Conservation (phyloP, 2,888 invertebrate species). For the Ditula angustiorana region DNA sequence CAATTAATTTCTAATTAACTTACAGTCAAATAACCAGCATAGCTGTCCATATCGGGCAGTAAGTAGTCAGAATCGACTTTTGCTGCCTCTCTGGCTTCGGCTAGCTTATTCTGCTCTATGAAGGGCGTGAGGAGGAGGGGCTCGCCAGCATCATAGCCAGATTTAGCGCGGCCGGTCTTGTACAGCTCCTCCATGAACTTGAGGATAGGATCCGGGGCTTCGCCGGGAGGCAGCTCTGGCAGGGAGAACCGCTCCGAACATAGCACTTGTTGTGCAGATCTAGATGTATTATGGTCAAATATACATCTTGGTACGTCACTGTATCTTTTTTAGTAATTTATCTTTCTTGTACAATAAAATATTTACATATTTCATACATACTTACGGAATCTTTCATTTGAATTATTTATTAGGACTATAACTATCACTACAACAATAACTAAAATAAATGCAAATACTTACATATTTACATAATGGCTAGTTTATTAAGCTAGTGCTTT, state of each 20-base stretch:
- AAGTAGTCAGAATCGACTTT: slow-evolving; percentile 70
- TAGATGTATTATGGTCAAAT: too few species aligned
- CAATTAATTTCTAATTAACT: slow-evolving; percentile 42
- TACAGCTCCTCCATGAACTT: slow-evolving; percentile 76
- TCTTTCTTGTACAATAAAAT: too few species aligned
- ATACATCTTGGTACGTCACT: too few species aligned
- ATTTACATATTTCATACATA: too few species aligned
- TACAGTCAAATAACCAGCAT: slow-evolving; percentile 79
- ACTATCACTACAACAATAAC: too few species aligned
- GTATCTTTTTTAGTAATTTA: too few species aligned
- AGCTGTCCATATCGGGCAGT: slow-evolving; percentile 78
- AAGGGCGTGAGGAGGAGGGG: slow-evolving; percentile 84
- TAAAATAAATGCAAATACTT: too few species aligned
- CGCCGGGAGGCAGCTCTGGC: slow-evolving; percentile 74
- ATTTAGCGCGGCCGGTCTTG: slow-evolving; percentile 57
- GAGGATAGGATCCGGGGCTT: slow-evolving; percentile 77
- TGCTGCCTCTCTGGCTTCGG: slow-evolving; percentile 78
- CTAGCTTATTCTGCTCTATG: slow-evolving; percentile 80
- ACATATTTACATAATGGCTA: too few species aligned
- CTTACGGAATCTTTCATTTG: too few species aligned
- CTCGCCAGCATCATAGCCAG: slow-evolving; percentile 70
- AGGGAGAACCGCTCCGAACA: slow-evolving; percentile 57
- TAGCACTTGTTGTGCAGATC: slow-evolving; percentile 57
- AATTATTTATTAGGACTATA: too few species aligned
- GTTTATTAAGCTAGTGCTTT: not conserved